Percentiles rank a stretch among this genome's conserved stretches.
These are phyloP conservation scores for Elysia crispata DNA, from an alignment of 2,888 invertebrate species.

Conservation along the genomic window DNA sequence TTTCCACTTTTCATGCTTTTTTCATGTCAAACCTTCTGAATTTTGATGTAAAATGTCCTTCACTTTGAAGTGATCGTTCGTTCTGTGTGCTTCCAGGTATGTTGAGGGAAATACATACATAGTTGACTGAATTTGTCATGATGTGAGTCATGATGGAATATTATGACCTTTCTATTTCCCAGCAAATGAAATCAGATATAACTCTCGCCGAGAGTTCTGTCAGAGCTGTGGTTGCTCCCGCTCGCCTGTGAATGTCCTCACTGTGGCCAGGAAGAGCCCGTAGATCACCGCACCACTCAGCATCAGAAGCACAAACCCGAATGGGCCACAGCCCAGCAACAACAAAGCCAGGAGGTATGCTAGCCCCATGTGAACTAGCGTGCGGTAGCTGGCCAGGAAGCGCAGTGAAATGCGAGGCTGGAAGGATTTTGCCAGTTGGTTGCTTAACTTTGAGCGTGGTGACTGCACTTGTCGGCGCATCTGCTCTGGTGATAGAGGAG, in stretches of 20 bases:
- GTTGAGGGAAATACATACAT: too few relatives aligned
- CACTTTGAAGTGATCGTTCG: too few relatives aligned
- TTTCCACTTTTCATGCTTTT: too few relatives aligned
- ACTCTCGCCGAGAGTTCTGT: too few relatives aligned
- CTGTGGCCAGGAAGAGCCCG: slow-evolving; percentile 59
- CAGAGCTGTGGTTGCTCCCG: background rate
- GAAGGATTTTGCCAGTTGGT: slow-evolving; percentile 48
- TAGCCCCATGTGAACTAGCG: slow-evolving; percentile 80
- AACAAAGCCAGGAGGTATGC: slow-evolving; percentile 74
- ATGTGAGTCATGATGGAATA: too few relatives aligned
- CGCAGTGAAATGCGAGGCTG: slow-evolving; percentile 78
- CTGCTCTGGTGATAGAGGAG: slow-evolving; percentile 66
- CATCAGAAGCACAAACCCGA: slow-evolving; percentile 61
- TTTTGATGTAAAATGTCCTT: too few relatives aligned
- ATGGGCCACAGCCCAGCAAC: slow-evolving; percentile 60
- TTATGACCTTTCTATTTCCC: too few relatives aligned
- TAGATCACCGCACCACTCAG: slow-evolving; percentile 55
- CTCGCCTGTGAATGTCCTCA: slow-evolving; percentile 16
- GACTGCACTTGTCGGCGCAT: slow-evolving; percentile 73
- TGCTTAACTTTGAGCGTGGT: slow-evolving; percentile 55
- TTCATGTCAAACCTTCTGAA: too few relatives aligned
- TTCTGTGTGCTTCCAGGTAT: too few relatives aligned
- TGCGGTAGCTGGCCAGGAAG: slow-evolving; percentile 83
- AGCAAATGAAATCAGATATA: too few relatives aligned
- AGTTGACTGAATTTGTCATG: too few relatives aligned